A percentile compares a stretch with the other conserved stretches of the same genome.
phyloP scores from a whole-genome alignment of 2,888 invertebrate species.

The Tetranychus piercei region DNA sequence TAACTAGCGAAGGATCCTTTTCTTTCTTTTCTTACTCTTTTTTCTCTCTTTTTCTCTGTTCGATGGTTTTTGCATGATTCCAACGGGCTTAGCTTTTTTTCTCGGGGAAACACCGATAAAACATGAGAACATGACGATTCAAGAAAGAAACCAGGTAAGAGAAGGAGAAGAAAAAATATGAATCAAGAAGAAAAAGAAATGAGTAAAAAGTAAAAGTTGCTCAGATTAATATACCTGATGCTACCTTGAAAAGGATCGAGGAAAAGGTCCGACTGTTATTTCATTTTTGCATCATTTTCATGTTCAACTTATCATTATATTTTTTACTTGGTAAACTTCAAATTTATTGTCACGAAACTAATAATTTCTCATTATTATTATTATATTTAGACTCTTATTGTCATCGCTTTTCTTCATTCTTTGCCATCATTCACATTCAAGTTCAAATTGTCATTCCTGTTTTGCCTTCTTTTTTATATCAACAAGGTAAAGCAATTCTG shows the following conservation, averaged over 20 bases:
- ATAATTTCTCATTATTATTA: not conserved
- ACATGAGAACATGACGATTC: slow-evolving; percentile 5
- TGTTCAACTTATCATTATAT: not conserved
- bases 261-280: not conserved
- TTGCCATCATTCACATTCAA: too few relatives aligned
- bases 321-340: too few relatives aligned
- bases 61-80: not conserved
- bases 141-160: not conserved
- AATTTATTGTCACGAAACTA: not conserved
- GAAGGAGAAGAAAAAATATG: not conserved
- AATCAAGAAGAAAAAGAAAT: not conserved
- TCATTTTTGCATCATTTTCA: not conserved
- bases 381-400: not conserved
- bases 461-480: too few relatives aligned
- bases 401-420: not conserved
- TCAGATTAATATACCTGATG: slow-evolving; percentile 1
- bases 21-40: not conserved
- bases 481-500: too few relatives aligned
- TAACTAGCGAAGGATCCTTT: not conserved
- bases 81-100: not conserved
- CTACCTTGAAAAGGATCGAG: not conserved
- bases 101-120: slow-evolving; percentile 2
- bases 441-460: too few relatives aligned
- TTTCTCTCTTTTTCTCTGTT: not conserved
- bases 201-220: not conserved